These are phyloP conservation scores for Crocodylus rhombifer DNA, from an alignment of 2,797 vertebrate species.

Conservation along the genomic window DNA sequence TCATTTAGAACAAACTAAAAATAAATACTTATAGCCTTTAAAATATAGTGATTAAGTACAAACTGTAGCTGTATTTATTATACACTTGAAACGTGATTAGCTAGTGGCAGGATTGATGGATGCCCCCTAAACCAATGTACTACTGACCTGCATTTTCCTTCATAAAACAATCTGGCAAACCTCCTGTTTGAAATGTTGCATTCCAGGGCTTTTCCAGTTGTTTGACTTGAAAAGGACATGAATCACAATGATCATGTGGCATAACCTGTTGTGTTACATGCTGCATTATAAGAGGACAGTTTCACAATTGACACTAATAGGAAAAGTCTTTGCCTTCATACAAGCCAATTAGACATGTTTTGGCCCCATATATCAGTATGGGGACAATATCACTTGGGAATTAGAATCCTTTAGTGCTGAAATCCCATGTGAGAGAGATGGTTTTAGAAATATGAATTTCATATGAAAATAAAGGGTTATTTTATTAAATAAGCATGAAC, in stretches of 20 bases:
- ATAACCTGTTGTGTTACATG: background rate
- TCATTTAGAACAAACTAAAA: background rate
- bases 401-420: background rate
- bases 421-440: background rate
- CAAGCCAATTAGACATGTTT: slow-evolving; percentile 56
- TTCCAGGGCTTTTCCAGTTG: background rate
- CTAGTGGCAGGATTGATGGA: background rate
- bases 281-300: slow-evolving; percentile 35
- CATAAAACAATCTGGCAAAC: background rate
- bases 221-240: slow-evolving; percentile 46
- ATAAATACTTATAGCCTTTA: slow-evolving; percentile 3
- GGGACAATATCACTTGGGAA: slow-evolving; percentile 47
- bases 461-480: slow-evolving; percentile 10
- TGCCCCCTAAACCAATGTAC: background rate
- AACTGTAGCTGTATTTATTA: background rate
- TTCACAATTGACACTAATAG: slow-evolving; percentile 43
- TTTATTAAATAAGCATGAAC: slow-evolving; percentile 43
- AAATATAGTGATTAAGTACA: background rate
- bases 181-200: background rate
- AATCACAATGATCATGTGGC: background rate
- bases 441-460: slow-evolving; percentile 40
- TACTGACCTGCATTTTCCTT: background rate
- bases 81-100: background rate
- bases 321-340: slow-evolving; percentile 61
- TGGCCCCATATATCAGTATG: slow-evolving; percentile 31